These are phyloP conservation scores for Lepisosteus osseus DNA, from an alignment of 2,113 vertebrate genomes.

Conservation along the genomic window DNA sequence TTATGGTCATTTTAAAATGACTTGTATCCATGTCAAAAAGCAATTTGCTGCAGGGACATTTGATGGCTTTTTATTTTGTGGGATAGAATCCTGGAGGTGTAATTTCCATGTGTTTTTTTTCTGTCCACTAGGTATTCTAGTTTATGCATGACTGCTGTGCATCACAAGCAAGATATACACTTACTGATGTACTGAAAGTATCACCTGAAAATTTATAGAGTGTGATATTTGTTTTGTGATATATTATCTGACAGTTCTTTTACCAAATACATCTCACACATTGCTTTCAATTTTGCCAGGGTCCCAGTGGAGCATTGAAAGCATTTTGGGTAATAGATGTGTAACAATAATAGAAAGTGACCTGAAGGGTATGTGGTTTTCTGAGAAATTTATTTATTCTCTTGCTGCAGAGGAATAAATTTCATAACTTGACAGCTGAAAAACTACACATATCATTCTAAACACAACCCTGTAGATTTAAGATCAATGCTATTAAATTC, in stretches of 20 bases:
- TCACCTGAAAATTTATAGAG: conserved; percentile 11
- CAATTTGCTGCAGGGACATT: neutral
- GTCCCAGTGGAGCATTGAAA: neutral
- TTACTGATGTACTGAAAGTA: conserved; percentile 6
- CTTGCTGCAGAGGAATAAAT: conserved; percentile 16
- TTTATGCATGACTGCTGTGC: conserved; percentile 9
- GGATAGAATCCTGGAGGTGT: neutral
- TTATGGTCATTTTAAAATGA: neutral
- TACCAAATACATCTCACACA: conserved; percentile 1
- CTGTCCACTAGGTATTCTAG: neutral
- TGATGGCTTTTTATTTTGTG: neutral
- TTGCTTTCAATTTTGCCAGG: conserved; percentile 10
- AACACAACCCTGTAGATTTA: neutral
- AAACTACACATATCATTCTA: conserved; percentile 14
- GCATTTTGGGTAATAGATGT: conserved; percentile 18
- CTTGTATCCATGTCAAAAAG: neutral
- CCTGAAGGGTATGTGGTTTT: conserved; percentile 23
- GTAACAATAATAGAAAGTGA: conserved; percentile 17
- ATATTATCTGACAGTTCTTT: conserved; percentile 17
- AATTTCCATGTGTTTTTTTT: neutral
- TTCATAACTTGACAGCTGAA: conserved; percentile 14
- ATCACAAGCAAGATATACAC: conserved; percentile 11
- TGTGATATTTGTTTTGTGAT: conserved; percentile 22
- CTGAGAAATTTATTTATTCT: conserved; percentile 17
- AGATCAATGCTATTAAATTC: conserved; percentile 5